Percentiles rank a stretch among this genome's conserved stretches.
Conservation (phyloP, 2,113 vertebrate species). For the Cyanocitta stelleri region DNA sequence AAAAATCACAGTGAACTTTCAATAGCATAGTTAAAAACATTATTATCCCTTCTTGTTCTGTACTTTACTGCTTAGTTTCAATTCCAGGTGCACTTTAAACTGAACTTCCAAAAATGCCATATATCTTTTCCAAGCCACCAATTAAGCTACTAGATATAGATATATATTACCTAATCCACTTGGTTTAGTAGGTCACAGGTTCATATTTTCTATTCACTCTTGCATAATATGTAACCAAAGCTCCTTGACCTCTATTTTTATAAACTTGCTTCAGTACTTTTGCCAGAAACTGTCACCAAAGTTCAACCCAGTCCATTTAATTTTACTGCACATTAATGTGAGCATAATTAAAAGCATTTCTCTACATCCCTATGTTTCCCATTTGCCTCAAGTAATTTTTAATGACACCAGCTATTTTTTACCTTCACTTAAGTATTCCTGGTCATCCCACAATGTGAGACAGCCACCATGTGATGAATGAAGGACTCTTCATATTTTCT, state of each 20-base stretch:
- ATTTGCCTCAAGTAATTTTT: not conserved
- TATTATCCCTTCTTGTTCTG: not conserved
- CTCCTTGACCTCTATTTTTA: constrained; percentile 47
- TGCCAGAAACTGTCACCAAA: not conserved
- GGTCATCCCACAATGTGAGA: not conserved
- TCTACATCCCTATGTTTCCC: not conserved
- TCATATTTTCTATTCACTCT: not conserved
- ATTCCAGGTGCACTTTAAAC: not conserved
- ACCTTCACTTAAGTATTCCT: not conserved
- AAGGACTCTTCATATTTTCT: not conserved
- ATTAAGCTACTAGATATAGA: not conserved
- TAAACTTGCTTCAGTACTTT: not conserved
- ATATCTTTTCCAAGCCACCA: not conserved
- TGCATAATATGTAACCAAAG: not conserved
- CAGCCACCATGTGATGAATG: not conserved
- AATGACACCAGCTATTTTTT: not conserved
- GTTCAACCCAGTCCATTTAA: constrained; percentile 1
- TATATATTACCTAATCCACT: not conserved
- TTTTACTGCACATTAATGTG: not conserved
- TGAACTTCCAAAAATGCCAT: not conserved
- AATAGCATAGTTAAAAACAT: not conserved
- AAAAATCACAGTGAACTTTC: not conserved
- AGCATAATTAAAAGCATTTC: not conserved
- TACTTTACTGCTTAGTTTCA: not conserved
- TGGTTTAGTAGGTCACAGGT: not conserved